Conservation (phyloP, 2,113 vertebrate genomes). For the Ageneiosus marmoratus region DNA sequence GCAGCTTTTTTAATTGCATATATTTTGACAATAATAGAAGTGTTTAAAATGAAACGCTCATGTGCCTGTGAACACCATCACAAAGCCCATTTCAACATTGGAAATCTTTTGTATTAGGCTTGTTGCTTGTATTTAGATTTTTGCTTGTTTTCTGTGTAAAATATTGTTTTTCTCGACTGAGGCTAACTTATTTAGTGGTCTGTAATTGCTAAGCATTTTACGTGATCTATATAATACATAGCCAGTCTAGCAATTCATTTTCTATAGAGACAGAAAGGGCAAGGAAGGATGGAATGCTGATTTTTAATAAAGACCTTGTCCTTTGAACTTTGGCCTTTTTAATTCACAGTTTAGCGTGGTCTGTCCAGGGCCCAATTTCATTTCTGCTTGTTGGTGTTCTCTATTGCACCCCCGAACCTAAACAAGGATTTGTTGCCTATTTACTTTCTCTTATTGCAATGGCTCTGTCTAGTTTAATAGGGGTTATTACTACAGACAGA, state of each 20-base stretch:
- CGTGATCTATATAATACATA: neutral
- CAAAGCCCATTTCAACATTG: neutral
- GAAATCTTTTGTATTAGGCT: neutral
- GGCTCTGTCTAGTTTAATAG: slow-evolving; percentile 73
- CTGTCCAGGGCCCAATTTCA: neutral
- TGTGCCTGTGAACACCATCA: neutral
- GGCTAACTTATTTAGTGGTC: neutral
- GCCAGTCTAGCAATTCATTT: neutral
- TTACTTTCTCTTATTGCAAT: slow-evolving; percentile 71
- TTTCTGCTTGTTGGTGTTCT: slow-evolving; percentile 5
- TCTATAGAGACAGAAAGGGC: neutral
- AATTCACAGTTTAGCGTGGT: neutral
- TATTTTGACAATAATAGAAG: neutral
- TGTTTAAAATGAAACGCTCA: too few relatives aligned
- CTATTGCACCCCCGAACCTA: neutral
- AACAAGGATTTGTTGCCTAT: slow-evolving; percentile 84
- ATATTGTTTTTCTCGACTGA: neutral
- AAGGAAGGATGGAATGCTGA: neutral
- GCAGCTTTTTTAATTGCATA: neutral
- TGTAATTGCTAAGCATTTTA: neutral
- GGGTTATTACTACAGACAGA: slow-evolving; percentile 85
- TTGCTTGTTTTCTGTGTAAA: neutral
- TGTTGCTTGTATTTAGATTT: neutral
- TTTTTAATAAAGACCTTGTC: neutral
- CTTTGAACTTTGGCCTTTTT: neutral